Conservation (phyloP, 1,140 invertebrate genomes). For the Lerema accius region DNA sequence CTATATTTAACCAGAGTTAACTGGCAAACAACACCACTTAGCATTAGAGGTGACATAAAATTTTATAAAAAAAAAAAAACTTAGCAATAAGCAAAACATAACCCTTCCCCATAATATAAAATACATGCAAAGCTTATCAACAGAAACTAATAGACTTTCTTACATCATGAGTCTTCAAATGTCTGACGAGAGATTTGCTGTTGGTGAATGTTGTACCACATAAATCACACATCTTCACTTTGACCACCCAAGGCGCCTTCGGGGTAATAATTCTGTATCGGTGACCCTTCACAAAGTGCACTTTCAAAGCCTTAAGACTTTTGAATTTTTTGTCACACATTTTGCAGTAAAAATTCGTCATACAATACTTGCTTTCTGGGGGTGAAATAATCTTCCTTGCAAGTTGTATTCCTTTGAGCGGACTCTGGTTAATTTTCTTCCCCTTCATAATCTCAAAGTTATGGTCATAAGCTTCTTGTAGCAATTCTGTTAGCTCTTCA, state of each 20-base stretch:
- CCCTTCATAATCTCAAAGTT: slow-evolving; percentile 18
- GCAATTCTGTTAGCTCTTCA: slow-evolving; percentile 23
- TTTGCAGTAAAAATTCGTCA: slow-evolving; percentile 61
- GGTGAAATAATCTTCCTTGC: slow-evolving; percentile 31
- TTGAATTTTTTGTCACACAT: slow-evolving; percentile 79
- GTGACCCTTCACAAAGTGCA: slow-evolving; percentile 73
- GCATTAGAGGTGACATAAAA: too few species aligned
- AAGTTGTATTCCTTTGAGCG: neutral
- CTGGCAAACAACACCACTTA: too few species aligned
- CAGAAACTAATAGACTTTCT: slow-evolving; percentile 18
- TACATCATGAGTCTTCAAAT: slow-evolving; percentile 56
- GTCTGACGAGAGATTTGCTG: slow-evolving; percentile 64
- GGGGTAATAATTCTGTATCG: slow-evolving; percentile 66
- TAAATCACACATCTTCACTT: slow-evolving; percentile 51
- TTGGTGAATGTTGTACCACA: slow-evolving; percentile 77
- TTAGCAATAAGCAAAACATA: too few species aligned
- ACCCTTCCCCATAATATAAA: too few species aligned
- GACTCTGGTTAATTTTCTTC: neutral
- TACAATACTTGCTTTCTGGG: slow-evolving; percentile 61
- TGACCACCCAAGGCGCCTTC: slow-evolving; percentile 15
- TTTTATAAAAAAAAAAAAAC: too few species aligned
- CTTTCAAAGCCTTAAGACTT: slow-evolving; percentile 67
- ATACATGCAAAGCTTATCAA: too few species aligned
- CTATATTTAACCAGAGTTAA: too few species aligned
- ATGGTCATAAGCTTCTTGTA: slow-evolving; percentile 9